phyloP scores from a whole-genome alignment of 2,888 invertebrate species.

The Drosophila helvetica region DNA sequence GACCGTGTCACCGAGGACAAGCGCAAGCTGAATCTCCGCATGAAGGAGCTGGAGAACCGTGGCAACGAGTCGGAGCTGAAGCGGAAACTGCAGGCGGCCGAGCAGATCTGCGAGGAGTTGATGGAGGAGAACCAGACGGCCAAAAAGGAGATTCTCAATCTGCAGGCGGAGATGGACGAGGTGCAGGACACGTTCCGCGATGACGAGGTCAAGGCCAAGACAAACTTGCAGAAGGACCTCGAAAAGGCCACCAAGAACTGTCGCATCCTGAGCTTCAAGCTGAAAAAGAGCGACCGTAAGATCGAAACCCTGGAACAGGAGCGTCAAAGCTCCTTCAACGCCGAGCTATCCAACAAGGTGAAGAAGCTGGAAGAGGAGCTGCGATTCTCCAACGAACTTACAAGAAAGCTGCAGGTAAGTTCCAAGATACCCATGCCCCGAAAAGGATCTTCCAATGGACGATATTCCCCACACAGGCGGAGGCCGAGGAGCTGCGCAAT shows the following conservation, averaged over 20 bases:
- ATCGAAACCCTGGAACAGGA: slow-evolving; percentile 94
- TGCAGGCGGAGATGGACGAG: slow-evolving; percentile 99
- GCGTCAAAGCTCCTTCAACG: slow-evolving; percentile 87
- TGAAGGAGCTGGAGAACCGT: slow-evolving; percentile 89
- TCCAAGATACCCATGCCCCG: not conserved
- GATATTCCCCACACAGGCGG: slow-evolving; percentile 61
- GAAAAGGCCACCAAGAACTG: slow-evolving; percentile 99
- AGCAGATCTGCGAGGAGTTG: slow-evolving; percentile 95
- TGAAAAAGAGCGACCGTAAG: slow-evolving; percentile 97
- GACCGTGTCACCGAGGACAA: slow-evolving; percentile 93
- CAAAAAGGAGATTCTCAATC: slow-evolving; percentile 95
- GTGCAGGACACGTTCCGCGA: slow-evolving; percentile 99
- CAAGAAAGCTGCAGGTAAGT: slow-evolving; percentile 87
- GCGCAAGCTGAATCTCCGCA: slow-evolving; percentile 88
- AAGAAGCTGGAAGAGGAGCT: slow-evolving; percentile 94
- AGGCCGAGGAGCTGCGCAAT: slow-evolving; percentile 82
- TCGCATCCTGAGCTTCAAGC: slow-evolving; percentile 98
- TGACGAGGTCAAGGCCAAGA: slow-evolving; percentile 98
- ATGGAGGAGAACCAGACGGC: slow-evolving; percentile 98
- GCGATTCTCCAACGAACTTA: slow-evolving; percentile 90
- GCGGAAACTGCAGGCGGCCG: slow-evolving; percentile 94
- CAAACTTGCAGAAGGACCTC: slow-evolving; percentile 95
- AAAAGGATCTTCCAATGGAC: not conserved
- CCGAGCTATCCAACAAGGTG: slow-evolving; percentile 88
- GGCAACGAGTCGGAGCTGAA: slow-evolving; percentile 88